A percentile compares a stretch with the other conserved stretches of the same genome.
phyloP scores from a whole-genome alignment of 2,797 vertebrate species.

The Chaetodon trifasciatus region DNA sequence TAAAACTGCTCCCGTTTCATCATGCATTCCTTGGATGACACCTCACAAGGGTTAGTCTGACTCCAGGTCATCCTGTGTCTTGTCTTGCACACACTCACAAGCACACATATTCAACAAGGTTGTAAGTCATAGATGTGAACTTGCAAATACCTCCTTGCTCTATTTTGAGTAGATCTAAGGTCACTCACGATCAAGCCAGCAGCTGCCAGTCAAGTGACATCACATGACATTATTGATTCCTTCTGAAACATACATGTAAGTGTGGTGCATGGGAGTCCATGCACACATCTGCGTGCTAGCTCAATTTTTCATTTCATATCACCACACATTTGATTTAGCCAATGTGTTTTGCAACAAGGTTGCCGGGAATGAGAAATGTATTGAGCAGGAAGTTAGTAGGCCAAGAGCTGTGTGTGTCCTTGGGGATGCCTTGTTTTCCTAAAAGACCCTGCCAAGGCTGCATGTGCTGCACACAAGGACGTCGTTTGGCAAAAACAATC shows the following conservation, averaged over 20 bases:
- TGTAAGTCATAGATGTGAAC: conserved; percentile 25
- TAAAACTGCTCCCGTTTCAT: conserved; percentile 35
- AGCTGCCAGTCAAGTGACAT: conserved; percentile 65
- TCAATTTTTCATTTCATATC: background rate
- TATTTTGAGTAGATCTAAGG: conserved; percentile 69
- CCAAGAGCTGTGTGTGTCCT: conserved; percentile 40
- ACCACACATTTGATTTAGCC: background rate
- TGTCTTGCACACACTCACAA: conserved; percentile 16
- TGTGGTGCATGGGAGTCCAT: background rate
- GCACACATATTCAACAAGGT: conserved; percentile 2
- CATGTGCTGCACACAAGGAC: conserved; percentile 35
- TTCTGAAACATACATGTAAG: background rate
- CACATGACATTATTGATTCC: conserved; percentile 20
- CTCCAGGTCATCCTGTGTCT: conserved; percentile 45
- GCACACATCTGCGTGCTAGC: background rate
- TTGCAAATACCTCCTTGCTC: conserved; percentile 44
- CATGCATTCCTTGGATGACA: conserved; percentile 56
- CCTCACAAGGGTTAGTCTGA: conserved; percentile 24
- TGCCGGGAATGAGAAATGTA: background rate
- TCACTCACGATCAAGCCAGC: conserved; percentile 27
- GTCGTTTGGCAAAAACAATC: conserved; percentile 36
- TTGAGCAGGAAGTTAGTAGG: conserved; percentile 9
- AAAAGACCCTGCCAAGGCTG: conserved; percentile 31
- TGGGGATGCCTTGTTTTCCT: conserved; percentile 52
- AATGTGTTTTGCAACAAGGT: conserved; percentile 12